Conservation (phyloP, 2,888 invertebrate genomes). For the Idaea dimidiata region DNA sequence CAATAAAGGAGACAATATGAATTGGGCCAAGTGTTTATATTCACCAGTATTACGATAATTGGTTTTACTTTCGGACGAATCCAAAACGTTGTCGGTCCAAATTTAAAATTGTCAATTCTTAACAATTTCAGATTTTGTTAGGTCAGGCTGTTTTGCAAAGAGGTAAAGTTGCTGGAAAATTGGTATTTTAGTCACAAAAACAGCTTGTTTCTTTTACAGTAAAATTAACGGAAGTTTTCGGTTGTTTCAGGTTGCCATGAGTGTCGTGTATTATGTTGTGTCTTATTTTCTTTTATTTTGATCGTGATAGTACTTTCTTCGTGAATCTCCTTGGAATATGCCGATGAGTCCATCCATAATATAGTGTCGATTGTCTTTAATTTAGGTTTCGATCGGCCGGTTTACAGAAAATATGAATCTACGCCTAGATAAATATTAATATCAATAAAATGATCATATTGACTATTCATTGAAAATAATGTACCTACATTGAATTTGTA, state of each 20-base stretch:
- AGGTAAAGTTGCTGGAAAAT: slow-evolving; percentile 14
- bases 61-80: slow-evolving; percentile 48
- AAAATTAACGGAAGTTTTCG: not conserved
- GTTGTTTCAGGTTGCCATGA: not conserved
- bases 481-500: no score
- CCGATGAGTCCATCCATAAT: no score
- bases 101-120: slow-evolving; percentile 66
- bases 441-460: no score
- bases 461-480: no score
- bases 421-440: no score
- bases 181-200: not conserved
- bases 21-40: slow-evolving; percentile 56
- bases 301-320: no score
- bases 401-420: no score
- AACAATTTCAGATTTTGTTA: slow-evolving; percentile 42
- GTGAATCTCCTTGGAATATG: no score
- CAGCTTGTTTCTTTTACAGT: not conserved
- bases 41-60: slow-evolving; percentile 59
- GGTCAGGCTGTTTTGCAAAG: slow-evolving; percentile 31
- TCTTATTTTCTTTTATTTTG: no score
- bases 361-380: no score
- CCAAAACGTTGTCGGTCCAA: slow-evolving; percentile 22
- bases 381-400: no score
- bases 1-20: slow-evolving; percentile 31
- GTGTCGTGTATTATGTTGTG: not conserved